Percentiles rank a stretch among this genome's conserved stretches.
These are phyloP conservation scores for Xenopus tropicalis DNA, from an alignment of 2,113 vertebrate genomes.

Conservation along the genomic window UCB_Xtro_10.0 CM004447.2:72145001-72145500, in stretches of 20 bases:
- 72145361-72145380: too few relatives aligned
- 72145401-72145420: too few relatives aligned
- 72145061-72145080: conserved; percentile 4
- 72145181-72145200: conserved; percentile 1
- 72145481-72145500: too few relatives aligned
- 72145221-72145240: neutral
- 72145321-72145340: too few relatives aligned
- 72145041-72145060: neutral
- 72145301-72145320: neutral
- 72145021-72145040: conserved; percentile 1
- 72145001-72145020: too few relatives aligned
- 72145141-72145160: conserved; percentile 3
- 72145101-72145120: conserved; percentile 14
- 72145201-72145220: neutral
- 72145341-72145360: too few relatives aligned
- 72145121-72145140: conserved; percentile 8
- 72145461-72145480: too few relatives aligned
- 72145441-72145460: too few relatives aligned
- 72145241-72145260: neutral
- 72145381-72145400: too few relatives aligned
- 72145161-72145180: conserved; percentile 12
- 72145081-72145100: conserved; percentile 14
- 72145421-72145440: too few relatives aligned
- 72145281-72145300: neutral
- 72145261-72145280: neutral